Conservation (phyloP, 2,113 vertebrate genomes). For the Oreochromis aureus region DNA sequence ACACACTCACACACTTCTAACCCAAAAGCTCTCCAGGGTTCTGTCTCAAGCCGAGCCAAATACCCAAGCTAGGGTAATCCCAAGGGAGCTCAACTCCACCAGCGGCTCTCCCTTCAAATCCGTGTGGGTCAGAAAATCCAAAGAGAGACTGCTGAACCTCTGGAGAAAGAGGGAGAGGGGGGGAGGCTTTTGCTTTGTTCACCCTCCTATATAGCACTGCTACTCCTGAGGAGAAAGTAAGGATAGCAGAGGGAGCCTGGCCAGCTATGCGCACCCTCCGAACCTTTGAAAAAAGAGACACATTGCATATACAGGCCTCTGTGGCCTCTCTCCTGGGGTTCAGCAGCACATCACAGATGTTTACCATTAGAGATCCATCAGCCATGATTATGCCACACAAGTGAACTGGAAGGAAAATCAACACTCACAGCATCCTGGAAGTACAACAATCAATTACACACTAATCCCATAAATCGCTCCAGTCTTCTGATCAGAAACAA, state of each 20-base stretch:
- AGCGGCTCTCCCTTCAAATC: conserved; percentile 26
- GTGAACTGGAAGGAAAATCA: not conserved
- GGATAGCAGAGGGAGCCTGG: not conserved
- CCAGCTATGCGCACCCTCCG: not conserved
- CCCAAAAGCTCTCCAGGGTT: conserved; percentile 43
- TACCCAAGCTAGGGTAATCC: conserved; percentile 51
- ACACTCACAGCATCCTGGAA: conserved; percentile 15
- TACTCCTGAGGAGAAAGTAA: not conserved
- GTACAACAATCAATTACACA: conserved; percentile 22
- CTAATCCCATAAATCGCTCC: not conserved
- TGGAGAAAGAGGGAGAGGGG: not conserved
- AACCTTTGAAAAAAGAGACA: not conserved
- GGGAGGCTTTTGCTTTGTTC: not conserved
- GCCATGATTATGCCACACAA: not conserved
- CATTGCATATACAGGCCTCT: not conserved
- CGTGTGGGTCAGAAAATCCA: conserved; percentile 35
- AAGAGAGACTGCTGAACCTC: not conserved
- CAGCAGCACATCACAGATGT: not conserved
- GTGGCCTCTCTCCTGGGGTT: not conserved
- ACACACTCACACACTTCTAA: not conserved
- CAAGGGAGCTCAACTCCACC: conserved; percentile 38
- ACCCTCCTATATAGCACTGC: not conserved
- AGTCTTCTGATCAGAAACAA: not conserved
- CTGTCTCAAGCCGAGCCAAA: conserved; percentile 50
- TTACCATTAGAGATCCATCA: not conserved